phyloP scores from a whole-genome alignment of 1,140 invertebrate genomes.

The Lordiphosa clarofinis region DNA sequence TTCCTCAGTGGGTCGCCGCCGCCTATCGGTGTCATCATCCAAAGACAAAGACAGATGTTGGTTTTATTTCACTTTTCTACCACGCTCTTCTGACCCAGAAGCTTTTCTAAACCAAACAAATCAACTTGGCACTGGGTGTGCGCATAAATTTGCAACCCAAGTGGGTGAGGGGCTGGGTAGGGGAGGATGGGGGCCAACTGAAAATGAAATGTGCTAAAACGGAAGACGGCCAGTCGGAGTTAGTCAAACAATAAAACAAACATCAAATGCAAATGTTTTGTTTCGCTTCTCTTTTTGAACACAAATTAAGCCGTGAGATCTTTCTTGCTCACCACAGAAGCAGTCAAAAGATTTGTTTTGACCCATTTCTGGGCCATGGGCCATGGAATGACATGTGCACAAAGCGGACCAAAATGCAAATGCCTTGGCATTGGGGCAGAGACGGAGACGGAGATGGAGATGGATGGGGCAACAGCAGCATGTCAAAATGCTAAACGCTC shows the following conservation, averaged over 20 bases:
- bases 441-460: no score
- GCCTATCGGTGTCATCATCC: no score
- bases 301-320: constrained; percentile 74
- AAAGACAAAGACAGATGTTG: no score
- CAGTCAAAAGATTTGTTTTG: constrained; percentile 67
- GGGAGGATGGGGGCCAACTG: constrained; percentile 6
- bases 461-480: constrained; percentile 30
- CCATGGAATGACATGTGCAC: constrained; percentile 68
- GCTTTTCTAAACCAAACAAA: constrained; percentile 51
- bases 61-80: constrained; percentile 49
- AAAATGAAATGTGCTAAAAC: constrained; percentile 49
- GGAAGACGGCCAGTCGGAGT: constrained; percentile 20
- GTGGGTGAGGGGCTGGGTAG: background rate
- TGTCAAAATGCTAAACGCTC: constrained; percentile 74
- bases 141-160: constrained; percentile 49
- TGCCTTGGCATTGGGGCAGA: constrained; percentile 44
- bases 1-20: no score
- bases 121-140: constrained; percentile 44
- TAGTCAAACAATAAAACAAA: constrained; percentile 70
- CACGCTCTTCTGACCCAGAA: constrained; percentile 54
- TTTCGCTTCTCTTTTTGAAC: constrained; percentile 26
- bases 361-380: constrained; percentile 58
- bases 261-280: constrained; percentile 65
- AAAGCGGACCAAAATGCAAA: constrained; percentile 68
- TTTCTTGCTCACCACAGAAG: constrained; percentile 38